phyloP scores from a whole-genome alignment of 2,113 vertebrate genomes.

The Actinemys pallida region DNA sequence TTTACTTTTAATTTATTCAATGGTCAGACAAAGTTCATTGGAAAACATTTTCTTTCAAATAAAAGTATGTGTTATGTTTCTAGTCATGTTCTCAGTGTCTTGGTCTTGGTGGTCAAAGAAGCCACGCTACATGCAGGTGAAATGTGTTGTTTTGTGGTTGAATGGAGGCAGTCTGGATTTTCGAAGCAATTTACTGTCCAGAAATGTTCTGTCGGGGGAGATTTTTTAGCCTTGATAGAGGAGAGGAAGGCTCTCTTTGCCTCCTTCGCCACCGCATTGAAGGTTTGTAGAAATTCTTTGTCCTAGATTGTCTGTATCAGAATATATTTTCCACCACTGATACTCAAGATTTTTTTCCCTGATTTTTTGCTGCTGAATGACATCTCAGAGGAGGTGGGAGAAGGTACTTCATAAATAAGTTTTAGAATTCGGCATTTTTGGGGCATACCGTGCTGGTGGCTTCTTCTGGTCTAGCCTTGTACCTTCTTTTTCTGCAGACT shows the following conservation, averaged over 20 bases:
- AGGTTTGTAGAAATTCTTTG: neutral
- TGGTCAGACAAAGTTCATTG: neutral
- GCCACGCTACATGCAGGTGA: neutral
- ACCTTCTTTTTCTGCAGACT: neutral
- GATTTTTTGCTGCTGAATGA: neutral
- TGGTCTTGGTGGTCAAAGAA: neutral
- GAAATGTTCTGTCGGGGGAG: neutral
- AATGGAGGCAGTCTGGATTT: neutral
- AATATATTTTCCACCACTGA: neutral
- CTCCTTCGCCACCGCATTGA: no score
- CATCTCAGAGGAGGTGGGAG: neutral
- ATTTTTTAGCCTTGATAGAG: neutral
- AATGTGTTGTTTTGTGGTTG: neutral
- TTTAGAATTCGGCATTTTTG: neutral
- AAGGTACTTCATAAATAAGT: neutral
- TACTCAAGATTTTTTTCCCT: neutral
- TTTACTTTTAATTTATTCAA: neutral
- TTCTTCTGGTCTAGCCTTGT: neutral
- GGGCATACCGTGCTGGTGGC: neutral
- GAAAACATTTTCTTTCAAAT: neutral
- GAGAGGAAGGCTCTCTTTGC: neutral
- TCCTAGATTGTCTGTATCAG: neutral
- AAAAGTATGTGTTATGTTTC: neutral
- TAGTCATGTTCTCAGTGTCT: neutral
- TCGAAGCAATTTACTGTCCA: neutral